Percentiles rank a stretch among this genome's conserved stretches.
Conservation (phyloP, 2,888 invertebrate species). For the Eledona agricola region DNA sequence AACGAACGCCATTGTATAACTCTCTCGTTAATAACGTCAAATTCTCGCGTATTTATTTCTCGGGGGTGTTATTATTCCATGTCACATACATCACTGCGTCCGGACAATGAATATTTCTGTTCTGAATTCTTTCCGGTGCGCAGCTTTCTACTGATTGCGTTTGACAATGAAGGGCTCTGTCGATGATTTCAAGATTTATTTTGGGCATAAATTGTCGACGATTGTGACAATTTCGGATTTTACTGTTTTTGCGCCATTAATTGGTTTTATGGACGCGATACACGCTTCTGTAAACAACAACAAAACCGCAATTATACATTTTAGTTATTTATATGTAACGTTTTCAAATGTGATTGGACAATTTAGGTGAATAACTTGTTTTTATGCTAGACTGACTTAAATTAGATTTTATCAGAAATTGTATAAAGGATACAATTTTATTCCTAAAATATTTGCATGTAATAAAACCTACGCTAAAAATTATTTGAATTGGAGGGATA, state of each 20-base stretch:
- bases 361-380: no score
- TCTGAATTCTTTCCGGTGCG: slow-evolving; percentile 4
- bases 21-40: slow-evolving; percentile 27
- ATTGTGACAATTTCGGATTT: not conserved
- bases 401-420: no score
- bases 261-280: slow-evolving; percentile 2
- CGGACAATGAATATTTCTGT: slow-evolving; percentile 3
- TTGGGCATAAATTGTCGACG: slow-evolving; percentile 2
- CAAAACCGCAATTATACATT: no score
- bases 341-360: no score
- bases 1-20: slow-evolving; percentile 31
- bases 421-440: no score
- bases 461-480: no score
- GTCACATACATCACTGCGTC: slow-evolving; percentile 27
- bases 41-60: slow-evolving; percentile 19
- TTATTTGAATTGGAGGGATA: no score
- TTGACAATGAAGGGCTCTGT: slow-evolving; percentile 8
- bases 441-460: no score
- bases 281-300: no score
- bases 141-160: slow-evolving; percentile 3
- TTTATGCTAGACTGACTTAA: no score
- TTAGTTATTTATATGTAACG: no score
- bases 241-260: not conserved
- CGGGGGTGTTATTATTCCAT: slow-evolving; percentile 21
- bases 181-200: slow-evolving; percentile 16